Base-by-base conservation (phyloP, 2,113 vertebrate genomes). In the Ariopsis seemanni region DNA sequence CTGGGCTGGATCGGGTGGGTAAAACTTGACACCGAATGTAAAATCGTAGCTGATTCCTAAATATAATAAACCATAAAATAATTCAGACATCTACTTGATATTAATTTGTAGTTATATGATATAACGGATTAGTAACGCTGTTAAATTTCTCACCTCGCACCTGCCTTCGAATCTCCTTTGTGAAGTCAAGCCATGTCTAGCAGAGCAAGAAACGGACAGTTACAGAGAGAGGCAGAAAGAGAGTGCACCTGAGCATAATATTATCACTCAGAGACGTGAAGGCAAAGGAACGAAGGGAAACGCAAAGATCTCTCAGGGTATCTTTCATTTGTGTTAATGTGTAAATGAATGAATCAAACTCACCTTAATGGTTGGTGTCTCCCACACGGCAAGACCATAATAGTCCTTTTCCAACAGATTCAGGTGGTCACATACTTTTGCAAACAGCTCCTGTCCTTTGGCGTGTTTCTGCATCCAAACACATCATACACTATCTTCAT, bases 361-460 rank as follows among this genome's bases (percentile, higher is more conserved):
- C 42, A 99, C 98, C 97, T 97, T 98, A 81, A 95, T 93, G 5
- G 91, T 94, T 20, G 95, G 89, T 0, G 95, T 96, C 86, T 99
- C 97, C 97, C 97, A 98, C 93, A 97, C 92, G 81, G 96, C 96
- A 89, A 99, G 93, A 8, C 96, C 97, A 88, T 98, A 99, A 90
- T 99, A 99, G 93, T 99, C 98, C 90, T 97, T 97, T 93, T 99
- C 98, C 92, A 99, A 93, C 85, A 99, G 96, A 91, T 99, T 99
- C 90, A 99, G 96, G 90, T 99, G 97, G 86, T 98, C 97, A 12
- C 98, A 99, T 55, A 99, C 98, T 92, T 96, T 97, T 82, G 96
- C 96, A 90, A 99, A 97, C 48, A 99, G 93, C 69, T 99, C 98
- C 90, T 98, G 97, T 22, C 98, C 98, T 93, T 97, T 97, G 71